Evolutionary conservation across 1,140 invertebrate genomes (phyloP).

Genomic region (Brachionus koreanus): DNA sequence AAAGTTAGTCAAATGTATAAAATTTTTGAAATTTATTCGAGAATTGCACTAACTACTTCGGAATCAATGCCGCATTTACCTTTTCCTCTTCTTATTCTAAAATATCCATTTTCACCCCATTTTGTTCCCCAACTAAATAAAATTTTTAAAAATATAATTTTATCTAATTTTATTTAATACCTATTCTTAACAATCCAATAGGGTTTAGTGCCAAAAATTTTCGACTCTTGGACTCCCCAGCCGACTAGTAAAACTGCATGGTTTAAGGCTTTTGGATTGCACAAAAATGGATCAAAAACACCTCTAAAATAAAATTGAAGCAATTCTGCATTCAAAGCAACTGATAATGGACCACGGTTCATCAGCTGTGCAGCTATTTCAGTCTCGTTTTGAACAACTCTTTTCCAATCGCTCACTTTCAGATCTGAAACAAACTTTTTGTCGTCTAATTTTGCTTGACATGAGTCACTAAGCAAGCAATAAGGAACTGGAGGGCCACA

Average conservation of each 20-base stretch:
- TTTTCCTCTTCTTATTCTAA: conserved; percentile 50
- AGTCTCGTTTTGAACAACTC: conserved; percentile 51
- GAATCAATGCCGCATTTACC: conserved; percentile 53
- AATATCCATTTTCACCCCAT: conserved; percentile 54
- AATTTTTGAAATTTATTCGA: conserved; percentile 45
- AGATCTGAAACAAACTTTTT: conserved; percentile 51
- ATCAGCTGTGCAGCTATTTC: conserved; percentile 50
- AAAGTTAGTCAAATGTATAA: background rate
- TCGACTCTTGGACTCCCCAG: conserved; percentile 50
- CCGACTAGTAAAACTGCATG: conserved; percentile 55
- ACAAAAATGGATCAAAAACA: conserved; percentile 49
- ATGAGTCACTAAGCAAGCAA: conserved; percentile 52
- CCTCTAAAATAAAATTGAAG: conserved; percentile 54
- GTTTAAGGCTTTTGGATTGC: conserved; percentile 50
- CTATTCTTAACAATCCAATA: conserved; percentile 56
- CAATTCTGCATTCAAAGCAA: conserved; percentile 51
- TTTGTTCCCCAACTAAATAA: conserved; percentile 49
- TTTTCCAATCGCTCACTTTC: conserved; percentile 51
- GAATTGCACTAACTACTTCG: conserved; percentile 51
- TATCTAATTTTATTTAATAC: background rate
- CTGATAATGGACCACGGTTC: conserved; percentile 51
- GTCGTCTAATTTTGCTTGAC: conserved; percentile 49
- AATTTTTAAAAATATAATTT: background rate
- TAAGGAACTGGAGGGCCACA: conserved; percentile 51
- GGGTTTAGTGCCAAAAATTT: conserved; percentile 49